A percentile compares a stretch with the other conserved stretches of the same genome.
phyloP scores from a whole-genome alignment of 1,140 invertebrate species.

The Zaprionus kolodkinae region DNA sequence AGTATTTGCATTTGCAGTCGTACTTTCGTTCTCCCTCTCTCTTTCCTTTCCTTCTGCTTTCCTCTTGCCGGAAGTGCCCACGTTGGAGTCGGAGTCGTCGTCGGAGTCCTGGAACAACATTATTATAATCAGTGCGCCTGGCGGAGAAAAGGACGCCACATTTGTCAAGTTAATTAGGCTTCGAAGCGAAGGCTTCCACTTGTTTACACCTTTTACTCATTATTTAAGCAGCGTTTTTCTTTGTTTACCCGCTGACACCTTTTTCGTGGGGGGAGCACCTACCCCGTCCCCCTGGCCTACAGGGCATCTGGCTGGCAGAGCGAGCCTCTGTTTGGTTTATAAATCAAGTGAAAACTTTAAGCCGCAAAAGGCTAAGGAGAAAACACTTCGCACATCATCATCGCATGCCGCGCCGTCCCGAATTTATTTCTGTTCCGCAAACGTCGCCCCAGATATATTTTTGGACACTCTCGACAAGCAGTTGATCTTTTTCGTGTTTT shows the following conservation, averaged over 20 bases:
- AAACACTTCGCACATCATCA: conserved; percentile 37
- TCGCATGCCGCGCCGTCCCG: neutral
- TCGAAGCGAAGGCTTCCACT: conserved; percentile 37
- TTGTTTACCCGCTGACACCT: conserved; percentile 40
- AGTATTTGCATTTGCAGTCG: conserved; percentile 17
- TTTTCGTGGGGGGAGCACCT: too few species aligned
- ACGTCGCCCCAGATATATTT: conserved; percentile 8
- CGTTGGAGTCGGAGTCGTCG: neutral
- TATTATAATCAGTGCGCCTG: conserved; percentile 48
- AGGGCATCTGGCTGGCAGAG: too few species aligned
- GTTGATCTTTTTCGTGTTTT: conserved; percentile 25
- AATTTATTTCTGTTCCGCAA: conserved; percentile 4
- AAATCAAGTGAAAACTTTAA: conserved; percentile 43
- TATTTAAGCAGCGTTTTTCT: conserved; percentile 57
- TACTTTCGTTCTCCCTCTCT: neutral
- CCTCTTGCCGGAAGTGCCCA: neutral
- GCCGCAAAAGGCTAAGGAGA: conserved; percentile 21
- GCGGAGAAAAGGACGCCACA: conserved; percentile 36
- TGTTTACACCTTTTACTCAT: conserved; percentile 74
- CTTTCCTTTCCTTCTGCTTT: neutral
- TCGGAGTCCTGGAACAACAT: conserved; percentile 20
- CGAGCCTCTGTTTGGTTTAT: conserved; percentile 4
- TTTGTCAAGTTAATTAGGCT: conserved; percentile 77
- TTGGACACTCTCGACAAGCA: conserved; percentile 4
- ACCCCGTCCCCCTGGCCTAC: too few species aligned